These are phyloP conservation scores for Raja brachyura DNA, from an alignment of 2,113 vertebrate genomes.

Conservation along the genomic window DNA sequence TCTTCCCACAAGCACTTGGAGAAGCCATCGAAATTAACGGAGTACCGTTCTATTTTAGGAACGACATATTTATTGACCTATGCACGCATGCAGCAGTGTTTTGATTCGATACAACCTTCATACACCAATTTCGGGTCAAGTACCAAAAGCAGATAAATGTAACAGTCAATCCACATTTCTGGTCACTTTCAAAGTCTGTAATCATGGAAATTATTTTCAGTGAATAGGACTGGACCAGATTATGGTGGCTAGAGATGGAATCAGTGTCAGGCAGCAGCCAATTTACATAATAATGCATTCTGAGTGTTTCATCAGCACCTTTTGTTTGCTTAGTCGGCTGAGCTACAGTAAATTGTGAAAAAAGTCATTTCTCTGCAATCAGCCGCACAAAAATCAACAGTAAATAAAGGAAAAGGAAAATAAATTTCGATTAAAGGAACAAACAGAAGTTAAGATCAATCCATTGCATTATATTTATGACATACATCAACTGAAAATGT, in stretches of 20 bases:
- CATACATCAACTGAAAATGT: slow-evolving; percentile 7
- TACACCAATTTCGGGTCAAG: slow-evolving; percentile 83
- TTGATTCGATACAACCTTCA: slow-evolving; percentile 75
- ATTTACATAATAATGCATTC: slow-evolving; percentile 96
- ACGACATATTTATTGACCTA: slow-evolving; percentile 43
- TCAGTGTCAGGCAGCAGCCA: slow-evolving; percentile 71
- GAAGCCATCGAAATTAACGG: slow-evolving; percentile 5
- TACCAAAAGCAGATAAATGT: slow-evolving; percentile 71
- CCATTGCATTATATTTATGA: background rate
- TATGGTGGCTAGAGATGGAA: slow-evolving; percentile 74
- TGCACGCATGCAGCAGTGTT: slow-evolving; percentile 70
- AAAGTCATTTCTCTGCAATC: slow-evolving; percentile 85
- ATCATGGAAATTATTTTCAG: slow-evolving; percentile 92
- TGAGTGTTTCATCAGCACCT: slow-evolving; percentile 79
- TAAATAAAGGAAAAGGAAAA: slow-evolving; percentile 69
- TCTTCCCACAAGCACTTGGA: slow-evolving; percentile 30
- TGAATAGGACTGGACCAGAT: slow-evolving; percentile 69
- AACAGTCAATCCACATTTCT: slow-evolving; percentile 70
- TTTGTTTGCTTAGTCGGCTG: slow-evolving; percentile 81
- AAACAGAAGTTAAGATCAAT: slow-evolving; percentile 34
- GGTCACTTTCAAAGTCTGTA: slow-evolving; percentile 76
- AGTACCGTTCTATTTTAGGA: background rate
- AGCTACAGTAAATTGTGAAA: slow-evolving; percentile 82
- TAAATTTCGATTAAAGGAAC: slow-evolving; percentile 68
- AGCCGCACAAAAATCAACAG: slow-evolving; percentile 70